These are phyloP conservation scores for Adelosebastes latens DNA, from an alignment of 2,797 vertebrate species.

Conservation along the genomic window DNA sequence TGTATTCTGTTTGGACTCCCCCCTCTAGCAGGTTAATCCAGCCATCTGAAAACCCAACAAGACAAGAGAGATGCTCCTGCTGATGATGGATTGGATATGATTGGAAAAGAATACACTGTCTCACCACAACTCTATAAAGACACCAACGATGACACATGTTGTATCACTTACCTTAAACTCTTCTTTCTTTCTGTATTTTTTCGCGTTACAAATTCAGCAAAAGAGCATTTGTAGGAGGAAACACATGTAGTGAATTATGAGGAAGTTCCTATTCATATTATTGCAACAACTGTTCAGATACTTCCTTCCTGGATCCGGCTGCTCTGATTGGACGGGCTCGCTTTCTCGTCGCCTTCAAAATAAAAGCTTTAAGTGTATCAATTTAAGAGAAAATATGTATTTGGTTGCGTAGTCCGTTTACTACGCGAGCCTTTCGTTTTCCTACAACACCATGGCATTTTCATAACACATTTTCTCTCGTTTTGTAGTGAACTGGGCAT, in stretches of 20 bases:
- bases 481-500: not conserved
- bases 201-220: not conserved
- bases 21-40: no score
- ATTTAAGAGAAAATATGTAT: not conserved
- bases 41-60: not conserved
- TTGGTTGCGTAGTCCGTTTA: not conserved
- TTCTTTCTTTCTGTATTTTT: not conserved
- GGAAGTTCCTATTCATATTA: slow-evolving; percentile 52
- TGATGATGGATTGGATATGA: not conserved
- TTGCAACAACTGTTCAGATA: slow-evolving; percentile 38
- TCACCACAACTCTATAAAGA: not conserved
- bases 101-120: not conserved
- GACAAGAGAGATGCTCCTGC: not conserved
- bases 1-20: no score
- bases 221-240: slow-evolving; percentile 4
- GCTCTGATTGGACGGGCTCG: slow-evolving; percentile 64
- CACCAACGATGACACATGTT: not conserved
- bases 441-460: rapidly evolving
- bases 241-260: slow-evolving; percentile 25
- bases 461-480: rapidly evolving
- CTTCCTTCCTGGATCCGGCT: slow-evolving; percentile 71
- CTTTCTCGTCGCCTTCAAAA: slow-evolving; percentile 43
- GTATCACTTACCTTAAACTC: slow-evolving; percentile 48
- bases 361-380: slow-evolving; percentile 15
- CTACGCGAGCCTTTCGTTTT: rapidly evolving